Base-by-base conservation (phyloP, 1,140 invertebrate genomes). In the Drosophila mauritiana region DNA sequence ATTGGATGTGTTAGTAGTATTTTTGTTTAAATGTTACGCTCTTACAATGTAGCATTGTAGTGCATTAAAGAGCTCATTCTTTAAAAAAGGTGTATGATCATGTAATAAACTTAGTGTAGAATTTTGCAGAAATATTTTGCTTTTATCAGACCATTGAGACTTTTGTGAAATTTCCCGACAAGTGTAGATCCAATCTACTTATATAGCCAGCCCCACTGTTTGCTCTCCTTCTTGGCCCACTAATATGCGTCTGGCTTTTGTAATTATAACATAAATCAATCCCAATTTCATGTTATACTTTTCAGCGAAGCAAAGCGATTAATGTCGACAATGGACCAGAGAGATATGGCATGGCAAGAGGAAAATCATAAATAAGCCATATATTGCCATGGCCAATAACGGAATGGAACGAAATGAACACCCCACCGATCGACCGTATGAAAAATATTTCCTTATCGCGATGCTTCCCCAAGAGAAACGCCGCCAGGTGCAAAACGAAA, bases 201-300 rank as follows among this genome's bases (percentile, higher is more conserved):
- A 25, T 8, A 43, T 12, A 0, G 7, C 15, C 12, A 20, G 31
- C 31, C 36, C 22, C 22, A 49, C 42, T 37, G 34, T 76, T 63
- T 69, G 36, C 40, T 27, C 25, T 36, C 13, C 15, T 34, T 56
- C 17, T 31, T 11, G 8, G 6, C 31, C 27, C 8, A 13, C 20
- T 46, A 43, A 64, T 52, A 64, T 64, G 59, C 34, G 34, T 65
- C 31, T 31, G 17, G 49, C 22, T 73, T 76, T 83, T 84, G 68
- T 88, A 84, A 89, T 89, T 89, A 89, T 84, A 89, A 89, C 84
- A 89, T 89, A 89, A 89, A 89, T 89, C 84, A 89, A 89, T 84
- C 85, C 79, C 42, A 73, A 78, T 80, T 84, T 78, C 73, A 72
- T 89, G 80, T 89, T 89, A 89, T 80, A 89, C 73, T 80, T 89